Percentiles rank a stretch among this genome's conserved stretches.
Evolutionary conservation across 1,140 invertebrate species (phyloP).

Genomic region (Heliothis virescens): DNA sequence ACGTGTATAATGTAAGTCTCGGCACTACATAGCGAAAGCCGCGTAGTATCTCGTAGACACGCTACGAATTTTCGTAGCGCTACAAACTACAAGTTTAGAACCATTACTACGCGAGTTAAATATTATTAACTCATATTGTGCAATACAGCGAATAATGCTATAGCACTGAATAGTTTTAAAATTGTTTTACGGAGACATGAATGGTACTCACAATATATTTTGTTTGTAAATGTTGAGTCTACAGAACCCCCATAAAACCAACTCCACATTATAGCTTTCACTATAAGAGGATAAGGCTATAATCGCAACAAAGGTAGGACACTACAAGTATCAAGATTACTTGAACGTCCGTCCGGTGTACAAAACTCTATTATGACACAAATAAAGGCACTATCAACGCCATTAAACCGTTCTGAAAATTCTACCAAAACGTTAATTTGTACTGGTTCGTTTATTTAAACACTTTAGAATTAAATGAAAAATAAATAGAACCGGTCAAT

Average conservation of each 20-base stretch:
- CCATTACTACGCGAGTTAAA: not conserved
- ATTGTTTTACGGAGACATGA: no score
- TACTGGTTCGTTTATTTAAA: not conserved
- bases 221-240: not conserved
- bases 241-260: not conserved
- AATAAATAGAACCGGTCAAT: not conserved
- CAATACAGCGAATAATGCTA: no score
- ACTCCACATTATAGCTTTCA: not conserved
- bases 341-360: not conserved
- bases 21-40: not conserved
- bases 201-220: no score
- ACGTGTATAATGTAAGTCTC: not conserved
- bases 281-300: not conserved
- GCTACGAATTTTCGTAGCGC: conserved; percentile 7
- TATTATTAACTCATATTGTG: not conserved
- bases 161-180: no score
- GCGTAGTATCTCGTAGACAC: conserved; percentile 27
- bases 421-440: no score
- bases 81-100: conserved; percentile 5
- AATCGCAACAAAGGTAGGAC: not conserved
- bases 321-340: not conserved
- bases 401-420: no score
- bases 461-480: not conserved
- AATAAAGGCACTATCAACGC: no score
- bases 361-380: no score